A percentile compares a stretch with the other conserved stretches of the same genome.
These are phyloP conservation scores for Drosophila pallidifrons DNA, from an alignment of 1,140 invertebrate genomes.

Conservation along the genomic window DNA sequence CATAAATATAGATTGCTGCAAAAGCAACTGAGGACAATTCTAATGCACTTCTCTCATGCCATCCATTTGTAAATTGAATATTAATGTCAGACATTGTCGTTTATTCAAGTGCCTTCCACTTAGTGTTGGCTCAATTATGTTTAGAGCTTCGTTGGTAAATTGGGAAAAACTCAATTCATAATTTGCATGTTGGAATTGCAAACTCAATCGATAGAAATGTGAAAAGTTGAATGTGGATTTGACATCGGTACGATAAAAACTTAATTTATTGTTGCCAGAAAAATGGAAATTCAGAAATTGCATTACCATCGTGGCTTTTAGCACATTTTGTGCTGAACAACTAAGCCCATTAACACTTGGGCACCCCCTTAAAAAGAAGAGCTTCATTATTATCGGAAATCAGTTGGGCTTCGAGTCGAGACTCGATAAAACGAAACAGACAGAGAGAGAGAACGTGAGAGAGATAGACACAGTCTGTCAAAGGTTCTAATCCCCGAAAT, in stretches of 20 bases:
- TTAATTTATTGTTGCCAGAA: slow-evolving; percentile 28
- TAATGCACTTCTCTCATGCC: too few species aligned
- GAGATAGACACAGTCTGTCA: slow-evolving; percentile 12
- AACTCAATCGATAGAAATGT: slow-evolving; percentile 13
- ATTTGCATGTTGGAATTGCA: background rate
- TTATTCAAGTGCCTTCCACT: background rate
- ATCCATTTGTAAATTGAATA: slow-evolving; percentile 21
- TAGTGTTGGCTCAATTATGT: slow-evolving; percentile 21
- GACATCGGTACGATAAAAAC: slow-evolving; percentile 28
- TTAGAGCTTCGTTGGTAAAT: slow-evolving; percentile 8
- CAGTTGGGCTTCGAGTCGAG: background rate
- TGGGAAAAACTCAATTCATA: slow-evolving; percentile 15
- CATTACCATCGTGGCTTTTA: slow-evolving; percentile 42
- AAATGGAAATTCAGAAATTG: slow-evolving; percentile 12
- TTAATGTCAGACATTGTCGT: slow-evolving; percentile 3
- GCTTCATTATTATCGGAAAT: slow-evolving; percentile 59
- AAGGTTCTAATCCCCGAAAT: slow-evolving; percentile 52
- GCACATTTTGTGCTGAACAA: slow-evolving; percentile 41
- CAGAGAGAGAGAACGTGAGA: background rate
- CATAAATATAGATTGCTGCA: too few species aligned
- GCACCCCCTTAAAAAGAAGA: slow-evolving; percentile 34
- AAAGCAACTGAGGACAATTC: too few species aligned
- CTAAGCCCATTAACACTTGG: slow-evolving; percentile 67
- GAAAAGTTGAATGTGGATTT: slow-evolving; percentile 5
- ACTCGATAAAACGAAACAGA: background rate